Percentiles rank a stretch among this genome's conserved stretches.
Evolutionary conservation across 2,888 invertebrate species (phyloP).

Genomic region (Hipparchia sbordonii): DNA sequence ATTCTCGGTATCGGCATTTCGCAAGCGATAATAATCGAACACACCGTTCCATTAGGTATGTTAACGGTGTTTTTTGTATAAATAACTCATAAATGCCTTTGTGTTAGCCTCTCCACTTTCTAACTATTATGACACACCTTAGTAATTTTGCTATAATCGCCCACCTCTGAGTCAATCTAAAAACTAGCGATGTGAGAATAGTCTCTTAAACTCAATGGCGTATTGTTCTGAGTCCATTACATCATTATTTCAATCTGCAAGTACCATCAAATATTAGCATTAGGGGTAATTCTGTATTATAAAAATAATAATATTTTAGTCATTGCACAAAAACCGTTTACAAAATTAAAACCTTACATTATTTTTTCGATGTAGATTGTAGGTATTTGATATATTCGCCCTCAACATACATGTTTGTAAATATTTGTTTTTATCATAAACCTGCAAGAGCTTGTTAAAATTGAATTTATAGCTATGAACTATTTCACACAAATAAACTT

Average conservation of each 20-base stretch:
- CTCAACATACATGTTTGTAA: too few species aligned
- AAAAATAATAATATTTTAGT: too few species aligned
- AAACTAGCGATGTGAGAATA: neutral
- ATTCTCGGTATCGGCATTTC: conserved; percentile 32
- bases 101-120: conserved; percentile 40
- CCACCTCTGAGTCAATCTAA: conserved; percentile 20
- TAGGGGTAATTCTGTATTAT: too few species aligned
- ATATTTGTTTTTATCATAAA: neutral
- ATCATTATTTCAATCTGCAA: too few species aligned
- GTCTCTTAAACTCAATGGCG: neutral
- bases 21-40: conserved; percentile 37
- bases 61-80: conserved; percentile 36
- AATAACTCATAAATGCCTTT: conserved; percentile 33
- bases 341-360: too few species aligned
- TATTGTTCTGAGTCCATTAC: neutral
- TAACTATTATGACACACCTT: conserved; percentile 40
- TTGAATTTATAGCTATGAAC: neutral
- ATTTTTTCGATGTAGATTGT: too few species aligned
- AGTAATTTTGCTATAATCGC: conserved; percentile 31
- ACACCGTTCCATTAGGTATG: conserved; percentile 35
- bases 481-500: neutral
- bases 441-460: neutral
- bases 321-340: too few species aligned
- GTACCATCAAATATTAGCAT: too few species aligned
- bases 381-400: too few species aligned